These are phyloP conservation scores for Pachypanchax playfairii DNA, from an alignment of 2,113 vertebrate genomes.

Conservation along the genomic window DNA sequence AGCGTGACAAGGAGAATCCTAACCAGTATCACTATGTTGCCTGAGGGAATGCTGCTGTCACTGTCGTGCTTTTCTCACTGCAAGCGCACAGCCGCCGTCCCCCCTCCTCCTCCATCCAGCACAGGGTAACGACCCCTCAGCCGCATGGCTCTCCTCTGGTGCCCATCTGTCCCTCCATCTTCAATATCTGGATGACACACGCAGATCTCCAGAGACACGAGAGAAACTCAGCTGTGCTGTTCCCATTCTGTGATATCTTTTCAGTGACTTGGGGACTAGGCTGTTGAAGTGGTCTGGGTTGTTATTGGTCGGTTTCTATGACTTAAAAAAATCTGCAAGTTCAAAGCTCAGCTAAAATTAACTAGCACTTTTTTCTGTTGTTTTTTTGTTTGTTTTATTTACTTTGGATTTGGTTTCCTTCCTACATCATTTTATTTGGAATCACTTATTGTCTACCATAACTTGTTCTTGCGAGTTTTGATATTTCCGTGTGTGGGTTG, in stretches of 20 bases:
- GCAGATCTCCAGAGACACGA: conserved; percentile 49
- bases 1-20: conserved; percentile 94
- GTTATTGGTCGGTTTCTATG: conserved; percentile 55
- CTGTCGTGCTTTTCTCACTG: conserved; percentile 50
- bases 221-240: conserved; percentile 46
- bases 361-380: conserved; percentile 75
- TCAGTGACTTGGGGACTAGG: conserved; percentile 37
- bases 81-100: conserved; percentile 44
- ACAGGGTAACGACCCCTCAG: conserved; percentile 59
- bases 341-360: conserved; percentile 66
- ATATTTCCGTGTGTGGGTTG: conserved; percentile 16
- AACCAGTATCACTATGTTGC: conserved; percentile 99
- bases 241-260: conserved; percentile 42
- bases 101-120: neutral
- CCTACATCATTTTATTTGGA: conserved; percentile 38
- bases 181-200: conserved; percentile 44
- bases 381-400: conserved; percentile 33
- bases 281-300: conserved; percentile 42
- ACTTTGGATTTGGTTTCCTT: conserved; percentile 37
- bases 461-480: conserved; percentile 61
- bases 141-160: conserved; percentile 57
- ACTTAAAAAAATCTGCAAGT: conserved; percentile 67
- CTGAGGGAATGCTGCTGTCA: conserved; percentile 72
- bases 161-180: conserved; percentile 50
- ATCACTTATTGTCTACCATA: conserved; percentile 64